Evolutionary conservation across 2,797 vertebrate species (phyloP), one percentile per base, ranked within the genome.

Genomic region (Uromys caudimaculatus): DNA sequence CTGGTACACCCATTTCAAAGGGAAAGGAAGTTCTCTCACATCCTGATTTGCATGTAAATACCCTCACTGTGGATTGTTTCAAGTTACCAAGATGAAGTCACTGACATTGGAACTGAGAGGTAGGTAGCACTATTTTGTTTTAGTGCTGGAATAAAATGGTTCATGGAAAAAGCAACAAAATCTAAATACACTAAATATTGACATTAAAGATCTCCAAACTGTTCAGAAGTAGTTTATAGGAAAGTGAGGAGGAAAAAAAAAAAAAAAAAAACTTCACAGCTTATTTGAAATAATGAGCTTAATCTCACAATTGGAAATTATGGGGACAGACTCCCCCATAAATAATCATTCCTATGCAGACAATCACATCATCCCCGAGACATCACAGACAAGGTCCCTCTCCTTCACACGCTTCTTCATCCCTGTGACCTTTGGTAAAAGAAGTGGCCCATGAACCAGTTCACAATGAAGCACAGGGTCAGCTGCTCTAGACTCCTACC

Each of bases 31-130:
- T 54, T 14, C 71, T 89, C 60, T 81, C 47, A 84, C 29, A 44
- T 47, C 29, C 11, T 81, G 83, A 89, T 60, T 93, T 91, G 76
- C 21, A 50, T 62, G 87, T 50, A 89, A 93, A 90, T 78, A 94
- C 23, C 93, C 21, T 27, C 10, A 67, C 29, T n/a, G 91, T 0
- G 41, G 85, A 27, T 73, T 29, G 71, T 54, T 91, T 93, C n/a
- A 82, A 77, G 77, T 32, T 87, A 85, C 16, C 84, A 88, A 87
- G 71, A 17, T 95, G 14, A 97, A 89, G 93, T 94, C 14, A 73
- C 19, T 38, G 23, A 95, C 54, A 54, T 50, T 29, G 10, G 50
- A 75, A 41, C 92, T 75, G 79, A 94, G 71, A 73, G 89, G 5
- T 41, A 64, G 50, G 23, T 38, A 64, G 13, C 50, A 87, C 14